These are phyloP conservation scores for Drosophila murphyi DNA, from an alignment of 1,140 invertebrate species.

Conservation along the genomic window DNA sequence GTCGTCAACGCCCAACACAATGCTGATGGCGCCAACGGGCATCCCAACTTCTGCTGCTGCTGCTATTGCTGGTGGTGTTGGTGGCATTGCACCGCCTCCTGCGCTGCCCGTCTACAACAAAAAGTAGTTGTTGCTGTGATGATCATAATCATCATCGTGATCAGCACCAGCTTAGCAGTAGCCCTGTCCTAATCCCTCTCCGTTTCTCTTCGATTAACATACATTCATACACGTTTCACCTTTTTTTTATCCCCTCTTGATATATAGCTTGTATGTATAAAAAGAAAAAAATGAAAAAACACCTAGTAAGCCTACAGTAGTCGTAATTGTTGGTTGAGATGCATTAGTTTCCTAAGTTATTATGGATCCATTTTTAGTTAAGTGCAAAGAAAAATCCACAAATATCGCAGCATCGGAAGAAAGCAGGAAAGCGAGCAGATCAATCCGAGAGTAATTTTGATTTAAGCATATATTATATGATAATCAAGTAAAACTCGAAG, in stretches of 20 bases:
- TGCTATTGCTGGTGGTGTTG: not conserved
- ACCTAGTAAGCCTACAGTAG: constrained; percentile 42
- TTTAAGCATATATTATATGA: constrained; percentile 15
- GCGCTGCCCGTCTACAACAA: constrained; percentile 69
- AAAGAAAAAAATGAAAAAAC: not conserved
- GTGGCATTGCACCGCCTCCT: constrained; percentile 43
- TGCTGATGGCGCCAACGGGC: constrained; percentile 51
- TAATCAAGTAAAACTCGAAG: constrained; percentile 21
- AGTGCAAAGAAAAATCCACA: constrained; percentile 27
- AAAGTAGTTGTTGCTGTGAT: constrained; percentile 53
- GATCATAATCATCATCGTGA: too few species aligned
- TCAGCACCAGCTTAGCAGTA: not conserved
- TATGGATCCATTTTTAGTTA: constrained; percentile 62
- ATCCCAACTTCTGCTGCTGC: not conserved
- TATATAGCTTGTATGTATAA: constrained; percentile 48
- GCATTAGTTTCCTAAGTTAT: constrained; percentile 65
- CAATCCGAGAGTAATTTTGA: not conserved
- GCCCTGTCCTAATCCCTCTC: not conserved
- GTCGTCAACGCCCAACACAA: constrained; percentile 33
- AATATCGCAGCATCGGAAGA: not conserved
- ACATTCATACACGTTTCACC: not conserved
- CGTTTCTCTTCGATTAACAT: not conserved
- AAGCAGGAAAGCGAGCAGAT: not conserved
- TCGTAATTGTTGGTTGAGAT: constrained; percentile 63
- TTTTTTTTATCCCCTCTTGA: constrained; percentile 15